Base-by-base conservation (phyloP, 1,140 invertebrate genomes). In the Proctacanthus coquilletti region DNA sequence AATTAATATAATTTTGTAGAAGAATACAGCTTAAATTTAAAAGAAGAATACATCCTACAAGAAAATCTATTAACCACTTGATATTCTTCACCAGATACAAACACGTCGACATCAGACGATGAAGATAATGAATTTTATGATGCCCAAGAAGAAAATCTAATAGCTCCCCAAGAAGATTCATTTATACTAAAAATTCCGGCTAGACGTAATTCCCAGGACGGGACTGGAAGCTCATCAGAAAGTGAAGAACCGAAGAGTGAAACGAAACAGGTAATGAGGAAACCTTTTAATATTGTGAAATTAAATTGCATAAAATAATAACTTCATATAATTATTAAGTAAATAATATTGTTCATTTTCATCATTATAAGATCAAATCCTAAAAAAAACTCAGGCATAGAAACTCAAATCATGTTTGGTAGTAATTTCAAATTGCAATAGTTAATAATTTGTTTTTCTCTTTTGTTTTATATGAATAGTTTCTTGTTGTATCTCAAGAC, bases 51-150 rank as follows among this genome's bases (percentile, higher is more conserved):
- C 6, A n/a, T n/a, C n/a, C 13, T 27, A 27, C 8, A 27, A 27
- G 23, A 9, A 27, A 13, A 9, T 27, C 13, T 27, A 27, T 27
- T 13, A 27, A 27, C 13, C 13, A 9, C 13, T 27, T 27, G 23
- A 27, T 29, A n/a, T n/a, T n/a, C n/a, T n/a, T n/a, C n/a, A n/a
- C n/a, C n/a, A 63, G 62, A 64, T 51, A 10, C 32, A 52, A 34
- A 62, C 57, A 60, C 63, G 61, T 76, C 72, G 51, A 81, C 65
- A 53, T 79, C 81, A 38, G 84, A 84, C 56, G 87, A 93, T 54
- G 91, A 94, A 37, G 89, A 95, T 42, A 77, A 76, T 60, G 85
- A 89, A 48, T 97, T 93, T 64, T 92, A 85, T 56, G 91, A 95
- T 68, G 89, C 89, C 3, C 68, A 82, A 61, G 80, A 82, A 50